Evolutionary conservation across 2,888 invertebrate species (phyloP).

Genomic region (Ditula angustiorana): DNA sequence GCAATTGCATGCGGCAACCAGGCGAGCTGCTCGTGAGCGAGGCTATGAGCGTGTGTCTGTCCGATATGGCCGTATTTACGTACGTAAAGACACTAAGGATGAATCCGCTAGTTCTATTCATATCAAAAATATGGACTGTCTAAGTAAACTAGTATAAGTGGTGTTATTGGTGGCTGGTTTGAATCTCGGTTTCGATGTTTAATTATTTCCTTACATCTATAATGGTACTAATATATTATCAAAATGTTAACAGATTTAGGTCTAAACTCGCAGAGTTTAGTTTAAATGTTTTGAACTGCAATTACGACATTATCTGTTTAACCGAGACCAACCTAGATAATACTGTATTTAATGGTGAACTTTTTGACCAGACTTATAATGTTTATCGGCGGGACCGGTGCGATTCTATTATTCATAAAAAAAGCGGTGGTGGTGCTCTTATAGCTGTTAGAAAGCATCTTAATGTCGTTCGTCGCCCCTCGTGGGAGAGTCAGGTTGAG

Average conservation of each 20-base stretch:
- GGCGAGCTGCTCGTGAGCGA: background rate
- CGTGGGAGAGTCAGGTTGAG: background rate
- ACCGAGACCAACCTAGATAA: background rate
- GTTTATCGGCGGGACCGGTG: background rate
- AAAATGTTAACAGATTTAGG: slow-evolving; percentile 9
- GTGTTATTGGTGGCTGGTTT: background rate
- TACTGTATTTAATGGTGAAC: background rate
- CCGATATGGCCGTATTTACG: background rate
- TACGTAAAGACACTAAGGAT: background rate
- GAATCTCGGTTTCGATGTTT: background rate
- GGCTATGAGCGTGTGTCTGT: background rate
- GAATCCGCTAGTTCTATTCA: background rate
- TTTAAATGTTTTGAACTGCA: background rate
- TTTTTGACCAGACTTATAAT: background rate
- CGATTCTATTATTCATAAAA: background rate
- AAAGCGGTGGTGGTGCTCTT: background rate
- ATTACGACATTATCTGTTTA: slow-evolving; percentile 8
- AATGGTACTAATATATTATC: slow-evolving; percentile 3
- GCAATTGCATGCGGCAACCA: background rate
- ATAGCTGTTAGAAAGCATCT: slow-evolving; percentile 4
- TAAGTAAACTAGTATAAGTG: background rate
- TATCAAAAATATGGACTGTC: background rate
- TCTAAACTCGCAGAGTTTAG: background rate
- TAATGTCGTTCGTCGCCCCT: background rate
- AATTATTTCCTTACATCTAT: background rate